Evolutionary conservation across 1,140 invertebrate genomes (phyloP).

Genomic region (Drosophila orosa): DNA sequence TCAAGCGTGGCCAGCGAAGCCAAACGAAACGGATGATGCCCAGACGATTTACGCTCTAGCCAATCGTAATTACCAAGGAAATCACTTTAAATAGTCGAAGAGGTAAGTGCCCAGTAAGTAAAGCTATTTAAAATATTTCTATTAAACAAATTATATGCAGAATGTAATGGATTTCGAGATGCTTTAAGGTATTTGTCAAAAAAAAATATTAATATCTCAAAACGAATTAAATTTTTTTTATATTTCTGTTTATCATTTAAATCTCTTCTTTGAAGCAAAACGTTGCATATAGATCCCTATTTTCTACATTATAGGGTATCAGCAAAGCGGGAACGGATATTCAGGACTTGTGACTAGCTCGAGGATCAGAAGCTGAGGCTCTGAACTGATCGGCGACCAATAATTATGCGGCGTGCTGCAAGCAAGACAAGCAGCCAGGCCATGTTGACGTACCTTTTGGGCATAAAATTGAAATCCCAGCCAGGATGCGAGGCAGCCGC

Average conservation of each 20-base stretch:
- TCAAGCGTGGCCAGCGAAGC: constrained; percentile 60
- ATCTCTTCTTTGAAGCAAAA: not conserved
- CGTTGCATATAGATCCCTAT: no score
- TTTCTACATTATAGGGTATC: not conserved
- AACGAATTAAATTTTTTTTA: not conserved
- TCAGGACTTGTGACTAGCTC: constrained; percentile 1
- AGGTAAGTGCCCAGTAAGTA: not conserved
- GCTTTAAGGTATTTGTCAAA: not conserved
- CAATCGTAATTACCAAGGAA: constrained; percentile 64
- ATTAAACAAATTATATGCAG: not conserved
- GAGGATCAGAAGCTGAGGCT: constrained; percentile 21
- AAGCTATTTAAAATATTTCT: not conserved
- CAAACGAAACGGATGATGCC: constrained; percentile 13
- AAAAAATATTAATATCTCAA: not conserved
- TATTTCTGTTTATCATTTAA: not conserved
- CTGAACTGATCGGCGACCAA: constrained; percentile 27
- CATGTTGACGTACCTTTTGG: constrained; percentile 82
- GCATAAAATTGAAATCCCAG: constrained; percentile 81
- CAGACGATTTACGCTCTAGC: constrained; percentile 41
- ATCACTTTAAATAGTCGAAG: not conserved
- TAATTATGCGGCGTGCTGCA: constrained; percentile 68
- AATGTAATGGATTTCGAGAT: not conserved
- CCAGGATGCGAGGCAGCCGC: constrained; percentile 69
- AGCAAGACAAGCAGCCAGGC: constrained; percentile 51
- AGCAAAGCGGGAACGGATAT: constrained; percentile 19